Base-by-base conservation (phyloP, 2,113 vertebrate genomes). In the Alaudala cheleensis region DNA sequence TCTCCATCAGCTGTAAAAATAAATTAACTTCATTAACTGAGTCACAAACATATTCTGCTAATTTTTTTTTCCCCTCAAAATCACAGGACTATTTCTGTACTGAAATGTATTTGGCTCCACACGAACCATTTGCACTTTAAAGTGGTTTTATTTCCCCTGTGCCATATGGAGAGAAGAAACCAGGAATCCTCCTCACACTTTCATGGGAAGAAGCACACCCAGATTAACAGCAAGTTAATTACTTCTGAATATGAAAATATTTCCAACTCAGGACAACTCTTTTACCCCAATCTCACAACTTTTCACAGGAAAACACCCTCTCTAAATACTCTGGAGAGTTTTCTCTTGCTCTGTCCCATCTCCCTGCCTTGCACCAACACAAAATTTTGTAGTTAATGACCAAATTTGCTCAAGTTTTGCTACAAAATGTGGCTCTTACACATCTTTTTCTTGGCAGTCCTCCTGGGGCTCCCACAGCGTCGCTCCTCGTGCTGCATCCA, bases 391-490 rank as follows among this genome's bases (percentile, higher is more conserved):
- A 15, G 19, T 6, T 13, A 21, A 67, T 3, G 22, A 67, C 12
- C 54, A 54, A 54, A 28, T 42, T 71, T 72, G 69, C 57, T 62
- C 4, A 53, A 81, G 45, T 56, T 93, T 87, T 54, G 34, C 57
- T 34, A 21, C 12, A 44, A 67, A 90, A 79, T 47, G 44, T 26
- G 44, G 20, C 20, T 88, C 97, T 89, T 96, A 98, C 98, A 93
- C 77, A 53, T 98, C 94, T 80, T 97, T 95, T 56, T 93, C 96
- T 95, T 86, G 94, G 54, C 34, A 42, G 42, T 97, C 97, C 66
- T 97, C 93, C 65, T 28, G 86, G 34, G 49, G 49, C 60, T 97
- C 86, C 56, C 90, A 82, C 44, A 65, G 65, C 2, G 11, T 85
- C 7, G 17, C 60, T 42, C 70, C 93, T 76, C 19, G 84, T 39